A percentile compares a stretch with the other conserved stretches of the same genome.
phyloP scores from a whole-genome alignment of 53 echinoderm and acorn worm genomes.

The Echinometra lucunter region DNA sequence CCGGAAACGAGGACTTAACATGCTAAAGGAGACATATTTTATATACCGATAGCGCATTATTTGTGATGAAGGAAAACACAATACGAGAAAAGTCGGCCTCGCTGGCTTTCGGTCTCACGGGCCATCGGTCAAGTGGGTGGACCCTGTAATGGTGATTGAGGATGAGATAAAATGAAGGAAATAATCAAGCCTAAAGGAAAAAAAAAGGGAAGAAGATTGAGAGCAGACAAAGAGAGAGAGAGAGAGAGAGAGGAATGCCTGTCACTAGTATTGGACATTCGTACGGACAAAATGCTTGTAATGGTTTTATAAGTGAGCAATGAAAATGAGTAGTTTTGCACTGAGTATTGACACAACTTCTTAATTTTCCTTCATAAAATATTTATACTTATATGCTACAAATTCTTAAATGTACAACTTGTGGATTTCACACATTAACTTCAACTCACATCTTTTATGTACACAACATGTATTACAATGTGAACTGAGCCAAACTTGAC shows the following conservation, averaged over 20 bases:
- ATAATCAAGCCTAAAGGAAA: too few species aligned
- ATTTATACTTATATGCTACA: background rate
- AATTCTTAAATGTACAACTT: background rate
- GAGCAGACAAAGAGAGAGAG: background rate
- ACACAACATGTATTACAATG: background rate
- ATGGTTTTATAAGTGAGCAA: background rate
- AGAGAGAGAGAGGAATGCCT: background rate
- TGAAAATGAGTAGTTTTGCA: background rate
- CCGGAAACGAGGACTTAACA: too few species aligned
- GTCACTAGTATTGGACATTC: background rate
- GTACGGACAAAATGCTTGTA: background rate
- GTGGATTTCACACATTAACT: background rate
- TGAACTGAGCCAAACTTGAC: background rate
- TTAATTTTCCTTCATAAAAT: background rate
- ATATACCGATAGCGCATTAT: too few species aligned
- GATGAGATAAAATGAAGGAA: too few species aligned
- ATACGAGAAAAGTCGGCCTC: too few species aligned
- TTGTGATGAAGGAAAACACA: too few species aligned
- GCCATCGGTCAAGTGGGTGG: too few species aligned
- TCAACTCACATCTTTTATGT: conserved; percentile 3
- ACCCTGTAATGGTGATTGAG: too few species aligned
- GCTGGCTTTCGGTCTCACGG: too few species aligned
- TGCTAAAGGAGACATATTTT: too few species aligned
- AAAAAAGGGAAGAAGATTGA: too few species aligned
- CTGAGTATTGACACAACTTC: background rate